These are phyloP conservation scores for Parotocinclus haroldoi DNA, from an alignment of 2,797 vertebrate species.

Conservation along the genomic window DNA sequence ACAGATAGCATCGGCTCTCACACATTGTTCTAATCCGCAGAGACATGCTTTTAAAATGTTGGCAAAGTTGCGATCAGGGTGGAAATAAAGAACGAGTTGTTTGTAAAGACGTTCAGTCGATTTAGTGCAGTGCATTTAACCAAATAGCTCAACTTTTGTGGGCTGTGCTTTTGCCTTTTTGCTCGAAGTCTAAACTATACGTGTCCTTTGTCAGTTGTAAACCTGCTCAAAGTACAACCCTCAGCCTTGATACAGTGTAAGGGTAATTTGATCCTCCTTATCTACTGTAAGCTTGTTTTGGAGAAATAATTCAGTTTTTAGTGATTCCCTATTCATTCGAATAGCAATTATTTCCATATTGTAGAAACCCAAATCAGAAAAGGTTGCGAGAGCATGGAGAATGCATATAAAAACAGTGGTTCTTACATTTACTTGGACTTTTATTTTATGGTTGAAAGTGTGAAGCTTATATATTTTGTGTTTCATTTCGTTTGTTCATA, in stretches of 20 bases:
- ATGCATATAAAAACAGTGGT: too few species aligned
- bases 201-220: not conserved
- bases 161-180: not conserved
- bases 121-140: conserved; percentile 27
- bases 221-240: not conserved
- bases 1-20: conserved; percentile 44
- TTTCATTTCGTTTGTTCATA: too few species aligned
- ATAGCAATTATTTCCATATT: too few species aligned
- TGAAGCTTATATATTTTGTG: too few species aligned
- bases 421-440: too few species aligned
- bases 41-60: conserved; percentile 47
- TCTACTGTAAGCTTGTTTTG: too few species aligned
- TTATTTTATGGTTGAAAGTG: too few species aligned
- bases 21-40: conserved; percentile 39
- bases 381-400: too few species aligned
- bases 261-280: not conserved
- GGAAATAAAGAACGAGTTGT: conserved; percentile 29
- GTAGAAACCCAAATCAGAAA: too few species aligned
- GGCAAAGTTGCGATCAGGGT: conserved; percentile 30
- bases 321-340: too few species aligned
- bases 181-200: conserved; percentile 3
- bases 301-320: too few species aligned
- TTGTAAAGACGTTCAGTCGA: conserved; percentile 30
- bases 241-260: not conserved
- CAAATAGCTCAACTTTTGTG: not conserved